phyloP scores from a whole-genome alignment of 2,113 vertebrate species.

The Arizona elegans region DNA sequence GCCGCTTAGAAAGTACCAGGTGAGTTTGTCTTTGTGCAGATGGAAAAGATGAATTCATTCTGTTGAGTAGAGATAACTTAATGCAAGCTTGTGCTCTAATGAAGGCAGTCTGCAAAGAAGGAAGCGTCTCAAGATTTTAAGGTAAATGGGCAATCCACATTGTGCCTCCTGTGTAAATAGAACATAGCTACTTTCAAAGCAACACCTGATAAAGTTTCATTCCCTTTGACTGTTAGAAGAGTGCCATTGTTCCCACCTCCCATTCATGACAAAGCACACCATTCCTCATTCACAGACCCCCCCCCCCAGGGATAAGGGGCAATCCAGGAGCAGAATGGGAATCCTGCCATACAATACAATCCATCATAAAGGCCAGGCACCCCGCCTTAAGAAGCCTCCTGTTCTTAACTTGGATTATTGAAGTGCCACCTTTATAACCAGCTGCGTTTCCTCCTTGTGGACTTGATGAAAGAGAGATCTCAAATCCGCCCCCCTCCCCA shows the following conservation, averaged over 20 bases:
- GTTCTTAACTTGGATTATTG: neutral
- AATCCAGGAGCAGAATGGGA: neutral
- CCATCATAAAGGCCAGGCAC: neutral
- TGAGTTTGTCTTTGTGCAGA: neutral
- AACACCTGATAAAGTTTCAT: conserved; percentile 11
- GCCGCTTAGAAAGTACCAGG: neutral
- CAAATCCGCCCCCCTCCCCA: neutral
- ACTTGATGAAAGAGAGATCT: neutral
- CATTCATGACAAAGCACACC: conserved; percentile 21
- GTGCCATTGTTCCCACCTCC: conserved; percentile 20
- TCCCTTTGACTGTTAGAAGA: neutral
- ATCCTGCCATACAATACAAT: neutral
- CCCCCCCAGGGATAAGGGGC: neutral
- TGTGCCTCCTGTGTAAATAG: neutral
- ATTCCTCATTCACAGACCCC: neutral
- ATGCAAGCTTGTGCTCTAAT: neutral
- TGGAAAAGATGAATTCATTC: neutral
- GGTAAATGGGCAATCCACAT: neutral
- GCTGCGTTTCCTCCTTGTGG: neutral
- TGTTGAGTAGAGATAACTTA: neutral
- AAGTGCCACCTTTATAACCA: neutral
- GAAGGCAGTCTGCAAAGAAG: neutral
- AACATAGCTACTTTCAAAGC: neutral
- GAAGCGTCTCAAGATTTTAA: neutral
- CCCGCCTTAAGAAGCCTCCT: neutral